phyloP scores from a whole-genome alignment of 2,888 invertebrate species.

The Cephonodes hylas region DNA sequence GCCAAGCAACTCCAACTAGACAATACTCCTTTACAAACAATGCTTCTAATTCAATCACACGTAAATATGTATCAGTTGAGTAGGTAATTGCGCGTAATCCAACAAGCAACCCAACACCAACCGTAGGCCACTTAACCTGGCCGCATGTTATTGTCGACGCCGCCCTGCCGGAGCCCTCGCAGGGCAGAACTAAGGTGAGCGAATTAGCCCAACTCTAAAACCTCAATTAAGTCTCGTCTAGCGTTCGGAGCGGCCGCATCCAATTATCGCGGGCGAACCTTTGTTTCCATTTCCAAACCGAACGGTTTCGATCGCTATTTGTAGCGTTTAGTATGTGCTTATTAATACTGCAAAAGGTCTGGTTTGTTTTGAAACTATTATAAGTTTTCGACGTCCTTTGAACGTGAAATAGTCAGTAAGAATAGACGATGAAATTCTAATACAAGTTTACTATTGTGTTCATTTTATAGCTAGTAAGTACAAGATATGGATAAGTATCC shows the following conservation, averaged over 20 bases:
- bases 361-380: constrained; percentile 40
- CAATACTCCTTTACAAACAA: neutral
- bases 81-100: neutral
- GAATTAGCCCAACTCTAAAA: constrained; percentile 80
- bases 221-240: constrained; percentile 81
- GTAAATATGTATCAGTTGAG: neutral
- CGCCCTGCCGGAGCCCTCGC: constrained; percentile 66
- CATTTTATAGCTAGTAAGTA: neutral
- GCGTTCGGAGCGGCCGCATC: constrained; percentile 77
- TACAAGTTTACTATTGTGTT: neutral
- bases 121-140: constrained; percentile 62
- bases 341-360: constrained; percentile 36
- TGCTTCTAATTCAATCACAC: neutral
- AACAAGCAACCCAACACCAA: constrained; percentile 51
- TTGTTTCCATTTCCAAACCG: constrained; percentile 66
- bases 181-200: constrained; percentile 67
- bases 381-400: neutral
- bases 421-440: neutral
- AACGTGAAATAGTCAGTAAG: neutral
- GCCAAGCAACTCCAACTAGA: neutral
- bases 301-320: constrained; percentile 48
- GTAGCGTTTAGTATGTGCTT: constrained; percentile 30
- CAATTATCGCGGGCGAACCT: constrained; percentile 76
- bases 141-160: constrained; percentile 55
- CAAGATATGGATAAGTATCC: neutral